A percentile compares a stretch with the other conserved stretches of the same genome.
These are phyloP conservation scores for Triplophysa bombifrons DNA, from an alignment of 2,797 vertebrate species.

Conservation along the genomic window DNA sequence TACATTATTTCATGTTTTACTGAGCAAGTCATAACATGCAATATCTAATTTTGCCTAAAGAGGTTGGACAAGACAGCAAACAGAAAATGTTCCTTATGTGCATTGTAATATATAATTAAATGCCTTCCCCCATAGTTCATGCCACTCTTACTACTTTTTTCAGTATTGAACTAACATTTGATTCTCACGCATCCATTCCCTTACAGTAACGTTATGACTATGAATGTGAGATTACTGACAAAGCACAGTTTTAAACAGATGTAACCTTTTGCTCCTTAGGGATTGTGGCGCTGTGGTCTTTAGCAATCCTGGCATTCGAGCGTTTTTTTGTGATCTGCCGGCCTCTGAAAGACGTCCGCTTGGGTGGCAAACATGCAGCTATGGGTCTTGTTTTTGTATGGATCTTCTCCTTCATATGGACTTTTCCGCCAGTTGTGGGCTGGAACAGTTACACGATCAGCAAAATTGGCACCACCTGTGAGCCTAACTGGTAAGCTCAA, in stretches of 20 bases:
- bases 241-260: constrained; percentile 7
- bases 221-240: neutral
- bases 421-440: constrained; percentile 85
- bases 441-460: constrained; percentile 92
- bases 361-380: constrained; percentile 78
- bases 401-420: constrained; percentile 90
- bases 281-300: constrained; percentile 90
- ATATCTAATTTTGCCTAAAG: neutral
- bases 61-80: neutral
- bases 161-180: neutral
- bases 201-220: neutral
- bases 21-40: neutral
- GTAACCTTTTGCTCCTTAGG: constrained; percentile 69
- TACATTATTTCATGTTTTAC: neutral
- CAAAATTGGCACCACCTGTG: constrained; percentile 92
- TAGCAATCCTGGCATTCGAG: constrained; percentile 88
- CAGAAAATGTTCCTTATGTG: neutral
- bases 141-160: neutral
- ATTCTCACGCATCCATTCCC: neutral
- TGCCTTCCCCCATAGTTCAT: neutral
- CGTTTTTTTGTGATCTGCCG: constrained; percentile 85
- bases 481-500: constrained; percentile 89
- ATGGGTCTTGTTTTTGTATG: constrained; percentile 87
- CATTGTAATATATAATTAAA: neutral
- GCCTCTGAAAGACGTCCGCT: constrained; percentile 76